Conservation (phyloP, 2,797 vertebrate species). For the Pelochelys cantorii region DNA sequence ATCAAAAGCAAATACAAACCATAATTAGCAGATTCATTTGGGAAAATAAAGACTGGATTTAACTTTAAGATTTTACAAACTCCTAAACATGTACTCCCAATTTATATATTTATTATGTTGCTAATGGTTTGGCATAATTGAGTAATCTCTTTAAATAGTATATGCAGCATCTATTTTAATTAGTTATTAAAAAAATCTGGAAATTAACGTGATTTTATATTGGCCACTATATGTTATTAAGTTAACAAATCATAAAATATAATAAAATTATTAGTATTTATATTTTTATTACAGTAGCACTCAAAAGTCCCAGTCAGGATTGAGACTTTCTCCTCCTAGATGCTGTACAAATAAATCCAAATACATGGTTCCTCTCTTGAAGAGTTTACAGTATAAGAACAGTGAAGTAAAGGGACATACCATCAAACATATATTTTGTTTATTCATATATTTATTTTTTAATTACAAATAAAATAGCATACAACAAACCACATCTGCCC, state of each 20-base stretch:
- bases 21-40: constrained; percentile 26
- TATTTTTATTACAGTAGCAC: background rate
- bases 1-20: constrained; percentile 22
- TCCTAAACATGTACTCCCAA: background rate
- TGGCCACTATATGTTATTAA: background rate
- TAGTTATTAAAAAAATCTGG: background rate
- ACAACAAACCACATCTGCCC: background rate
- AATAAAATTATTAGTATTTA: background rate
- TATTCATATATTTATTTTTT: background rate
- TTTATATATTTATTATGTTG: background rate
- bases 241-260: background rate
- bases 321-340: background rate
- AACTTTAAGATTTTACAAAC: constrained; percentile 9
- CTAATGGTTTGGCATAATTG: constrained; percentile 12
- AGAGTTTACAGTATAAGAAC: background rate
- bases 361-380: background rate
- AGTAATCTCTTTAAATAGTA: constrained; percentile 2
- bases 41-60: constrained; percentile 11
- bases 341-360: background rate
- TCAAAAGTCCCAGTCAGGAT: background rate
- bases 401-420: background rate
- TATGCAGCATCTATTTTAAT: background rate
- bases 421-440: background rate
- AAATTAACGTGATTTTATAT: background rate
- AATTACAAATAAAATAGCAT: background rate